A percentile compares a stretch with the other conserved stretches of the same genome.
Conservation (phyloP, 2,888 invertebrate genomes). For the Ischnus inquisitorius region DNA sequence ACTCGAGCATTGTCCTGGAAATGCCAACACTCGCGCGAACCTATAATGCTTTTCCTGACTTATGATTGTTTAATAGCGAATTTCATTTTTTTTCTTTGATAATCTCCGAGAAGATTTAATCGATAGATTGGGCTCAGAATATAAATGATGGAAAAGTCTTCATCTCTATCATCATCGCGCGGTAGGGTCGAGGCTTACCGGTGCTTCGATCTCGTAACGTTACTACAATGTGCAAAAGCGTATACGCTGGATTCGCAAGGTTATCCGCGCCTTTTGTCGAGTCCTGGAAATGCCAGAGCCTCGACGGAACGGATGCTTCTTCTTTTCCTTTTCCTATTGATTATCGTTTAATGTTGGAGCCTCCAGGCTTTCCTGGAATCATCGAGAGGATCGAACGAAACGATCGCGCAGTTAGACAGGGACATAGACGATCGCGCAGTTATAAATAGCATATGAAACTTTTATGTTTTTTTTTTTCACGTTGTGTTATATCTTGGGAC, state of each 20-base stretch:
- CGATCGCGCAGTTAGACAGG: not conserved
- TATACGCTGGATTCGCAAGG: conserved; percentile 5
- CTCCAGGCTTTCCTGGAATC: not conserved
- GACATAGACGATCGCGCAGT: not conserved
- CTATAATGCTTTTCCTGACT: conserved; percentile 53
- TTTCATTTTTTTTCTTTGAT: conserved; percentile 29
- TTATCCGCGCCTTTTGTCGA: conserved; percentile 16
- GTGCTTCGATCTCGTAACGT: not conserved
- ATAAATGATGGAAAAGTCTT: conserved; percentile 35
- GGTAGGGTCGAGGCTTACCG: conserved; percentile 44
- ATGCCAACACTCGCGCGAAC: conserved; percentile 58
- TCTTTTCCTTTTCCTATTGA: conserved; percentile 2
- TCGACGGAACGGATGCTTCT: conserved; percentile 17
- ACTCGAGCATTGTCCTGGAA: conserved; percentile 67
- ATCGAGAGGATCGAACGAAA: not conserved
- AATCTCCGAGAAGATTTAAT: conserved; percentile 44
- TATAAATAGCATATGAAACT: conserved; percentile 1
- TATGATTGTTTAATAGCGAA: conserved; percentile 48
- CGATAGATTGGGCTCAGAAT: conserved; percentile 29
- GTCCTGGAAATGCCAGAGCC: conserved; percentile 19
- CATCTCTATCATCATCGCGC: conserved; percentile 39
- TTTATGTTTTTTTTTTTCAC: not conserved
- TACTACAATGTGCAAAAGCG: not conserved
- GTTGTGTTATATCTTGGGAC: not conserved
- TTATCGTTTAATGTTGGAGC: not conserved